Conservation (phyloP, 2,113 vertebrate genomes). For the Symphodus melops region DNA sequence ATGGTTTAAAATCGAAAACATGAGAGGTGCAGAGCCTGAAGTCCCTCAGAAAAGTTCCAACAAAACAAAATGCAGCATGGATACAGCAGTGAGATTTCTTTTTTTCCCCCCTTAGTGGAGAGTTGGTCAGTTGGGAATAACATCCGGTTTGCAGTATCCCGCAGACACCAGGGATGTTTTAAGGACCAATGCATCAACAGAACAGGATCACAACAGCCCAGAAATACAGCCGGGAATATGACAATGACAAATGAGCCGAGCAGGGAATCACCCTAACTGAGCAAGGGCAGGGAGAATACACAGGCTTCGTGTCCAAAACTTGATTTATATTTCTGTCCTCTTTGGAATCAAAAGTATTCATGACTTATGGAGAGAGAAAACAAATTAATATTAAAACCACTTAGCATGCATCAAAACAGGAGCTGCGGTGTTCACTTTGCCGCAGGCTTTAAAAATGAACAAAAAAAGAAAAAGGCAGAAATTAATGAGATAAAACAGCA, state of each 20-base stretch:
- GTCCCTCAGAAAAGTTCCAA: neutral
- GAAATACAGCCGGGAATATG: slow-evolving; percentile 32
- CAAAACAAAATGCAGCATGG: neutral
- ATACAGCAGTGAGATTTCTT: neutral
- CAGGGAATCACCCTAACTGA: slow-evolving; percentile 16
- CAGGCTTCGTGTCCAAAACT: slow-evolving; percentile 7
- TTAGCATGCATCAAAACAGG: slow-evolving; percentile 3
- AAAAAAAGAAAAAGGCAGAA: neutral
- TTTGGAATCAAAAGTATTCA: neutral
- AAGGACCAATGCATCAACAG: slow-evolving; percentile 54
- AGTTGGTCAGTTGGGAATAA: slow-evolving; percentile 13
- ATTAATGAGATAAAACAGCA: slow-evolving; percentile 37
- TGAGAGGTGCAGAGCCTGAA: neutral
- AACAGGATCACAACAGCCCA: slow-evolving; percentile 38
- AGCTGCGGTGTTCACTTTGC: slow-evolving; percentile 22
- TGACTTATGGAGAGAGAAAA: neutral
- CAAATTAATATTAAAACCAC: neutral
- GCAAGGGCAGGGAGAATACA: neutral
- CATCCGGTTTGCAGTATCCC: slow-evolving; percentile 17
- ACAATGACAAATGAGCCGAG: slow-evolving; percentile 36
- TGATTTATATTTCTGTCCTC: neutral
- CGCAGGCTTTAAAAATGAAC: slow-evolving; percentile 10
- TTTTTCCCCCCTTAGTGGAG: neutral
- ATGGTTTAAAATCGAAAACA: neutral
- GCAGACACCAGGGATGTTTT: slow-evolving; percentile 25